Conservation (phyloP, 2,113 vertebrate species). For the Semicossyphus pulcher region DNA sequence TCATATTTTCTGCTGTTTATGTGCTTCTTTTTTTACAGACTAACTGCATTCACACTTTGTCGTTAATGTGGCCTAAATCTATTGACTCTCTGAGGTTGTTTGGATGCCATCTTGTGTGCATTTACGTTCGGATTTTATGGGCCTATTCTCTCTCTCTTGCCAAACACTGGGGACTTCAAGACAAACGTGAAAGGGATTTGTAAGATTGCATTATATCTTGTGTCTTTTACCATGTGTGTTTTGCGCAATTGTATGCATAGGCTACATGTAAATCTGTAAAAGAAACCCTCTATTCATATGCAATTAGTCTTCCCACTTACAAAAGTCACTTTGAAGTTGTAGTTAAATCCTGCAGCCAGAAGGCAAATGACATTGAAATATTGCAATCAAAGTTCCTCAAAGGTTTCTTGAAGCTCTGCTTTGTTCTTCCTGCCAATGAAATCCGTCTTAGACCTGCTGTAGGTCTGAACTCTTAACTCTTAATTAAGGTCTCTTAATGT, state of each 20-base stretch:
- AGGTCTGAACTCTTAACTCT: slow-evolving; percentile 20
- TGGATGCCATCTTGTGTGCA: background rate
- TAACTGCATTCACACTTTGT: slow-evolving; percentile 3
- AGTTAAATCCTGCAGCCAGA: background rate
- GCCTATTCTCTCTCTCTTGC: background rate
- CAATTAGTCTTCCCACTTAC: background rate
- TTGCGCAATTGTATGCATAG: background rate
- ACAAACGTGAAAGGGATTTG: slow-evolving; percentile 3
- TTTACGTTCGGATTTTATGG: slow-evolving; percentile 23
- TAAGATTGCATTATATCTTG: background rate
- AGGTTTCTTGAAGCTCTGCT: slow-evolving; percentile 4
- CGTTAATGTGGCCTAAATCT: background rate
- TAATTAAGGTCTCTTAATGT: slow-evolving; percentile 44
- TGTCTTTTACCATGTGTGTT: background rate
- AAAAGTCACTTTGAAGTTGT: background rate
- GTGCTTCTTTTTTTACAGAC: slow-evolving; percentile 10
- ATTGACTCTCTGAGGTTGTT: background rate
- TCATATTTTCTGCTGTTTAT: background rate
- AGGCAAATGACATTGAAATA: slow-evolving; percentile 21
- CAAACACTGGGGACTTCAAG: background rate
- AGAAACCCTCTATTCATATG: background rate
- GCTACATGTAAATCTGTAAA: background rate
- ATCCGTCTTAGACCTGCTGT: slow-evolving; percentile 35
- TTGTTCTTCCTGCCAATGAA: slow-evolving; percentile 19
- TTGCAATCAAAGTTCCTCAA: slow-evolving; percentile 20